These are phyloP conservation scores for Actinia equina DNA, from an alignment of 64 coral and sea anemone species.

Conservation along the genomic window DNA sequence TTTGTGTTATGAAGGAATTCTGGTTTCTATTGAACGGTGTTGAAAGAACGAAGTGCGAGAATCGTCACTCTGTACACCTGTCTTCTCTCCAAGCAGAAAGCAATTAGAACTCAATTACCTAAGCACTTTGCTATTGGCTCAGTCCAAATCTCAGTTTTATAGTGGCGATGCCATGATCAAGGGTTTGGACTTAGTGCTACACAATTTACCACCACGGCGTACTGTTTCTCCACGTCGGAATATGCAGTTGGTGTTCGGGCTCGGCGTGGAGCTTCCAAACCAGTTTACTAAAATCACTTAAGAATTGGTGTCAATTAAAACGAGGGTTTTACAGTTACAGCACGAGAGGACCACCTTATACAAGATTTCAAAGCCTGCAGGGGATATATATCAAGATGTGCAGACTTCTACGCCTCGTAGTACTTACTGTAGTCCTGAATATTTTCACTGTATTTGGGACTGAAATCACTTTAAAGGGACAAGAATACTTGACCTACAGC, in stretches of 20 bases:
- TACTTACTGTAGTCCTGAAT: neutral
- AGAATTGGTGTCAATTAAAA: neutral
- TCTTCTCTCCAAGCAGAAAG: neutral
- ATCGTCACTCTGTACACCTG: neutral
- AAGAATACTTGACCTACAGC: slow-evolving; percentile 6
- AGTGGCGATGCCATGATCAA: neutral
- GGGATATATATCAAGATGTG: neutral
- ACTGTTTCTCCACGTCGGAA: neutral
- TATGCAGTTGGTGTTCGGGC: neutral
- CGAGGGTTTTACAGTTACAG: neutral
- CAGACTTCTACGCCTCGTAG: neutral
- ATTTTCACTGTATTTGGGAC: neutral
- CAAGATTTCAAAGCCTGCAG: neutral
- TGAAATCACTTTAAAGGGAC: neutral
- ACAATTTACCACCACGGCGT: neutral
- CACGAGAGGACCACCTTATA: neutral
- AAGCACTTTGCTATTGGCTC: slow-evolving; percentile 14
- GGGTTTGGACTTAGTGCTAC: neutral
- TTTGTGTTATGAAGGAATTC: neutral
- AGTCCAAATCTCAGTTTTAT: neutral
- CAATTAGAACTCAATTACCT: slow-evolving; percentile 17
- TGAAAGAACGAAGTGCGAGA: neutral
- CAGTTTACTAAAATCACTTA: slow-evolving; percentile 7
- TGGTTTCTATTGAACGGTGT: neutral
- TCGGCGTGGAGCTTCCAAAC: slow-evolving; percentile 7